These are phyloP conservation scores for Halcyon badia DNA, from an alignment of 2,797 vertebrate species.

Conservation along the genomic window DNA sequence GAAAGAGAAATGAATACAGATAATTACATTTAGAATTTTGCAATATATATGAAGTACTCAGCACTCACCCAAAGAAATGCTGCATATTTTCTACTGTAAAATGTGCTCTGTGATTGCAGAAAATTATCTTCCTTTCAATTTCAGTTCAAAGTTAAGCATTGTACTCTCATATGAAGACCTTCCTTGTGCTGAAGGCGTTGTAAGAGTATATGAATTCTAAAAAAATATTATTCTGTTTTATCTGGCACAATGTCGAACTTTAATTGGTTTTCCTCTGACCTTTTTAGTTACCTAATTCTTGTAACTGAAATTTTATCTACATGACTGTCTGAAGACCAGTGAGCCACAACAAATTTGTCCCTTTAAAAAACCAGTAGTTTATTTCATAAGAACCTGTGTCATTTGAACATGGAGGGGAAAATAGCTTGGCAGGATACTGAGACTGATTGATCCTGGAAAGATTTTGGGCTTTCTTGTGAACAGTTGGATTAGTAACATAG, in stretches of 20 bases:
- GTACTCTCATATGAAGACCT: conserved; percentile 36
- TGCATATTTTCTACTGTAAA: conserved; percentile 38
- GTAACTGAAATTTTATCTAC: background rate
- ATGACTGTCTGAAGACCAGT: background rate
- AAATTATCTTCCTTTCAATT: conserved; percentile 57
- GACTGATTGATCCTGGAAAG: conserved; percentile 58
- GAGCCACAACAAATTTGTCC: background rate
- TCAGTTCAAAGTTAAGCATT: conserved; percentile 26
- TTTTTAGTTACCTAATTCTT: background rate
- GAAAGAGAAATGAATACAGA: conserved; percentile 40
- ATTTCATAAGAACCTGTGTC: background rate
- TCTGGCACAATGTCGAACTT: background rate
- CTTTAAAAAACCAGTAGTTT: background rate
- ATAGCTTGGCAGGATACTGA: background rate
- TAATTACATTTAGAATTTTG: conserved; percentile 59
- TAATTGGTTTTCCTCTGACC: background rate
- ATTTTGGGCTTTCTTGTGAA: conserved; percentile 63
- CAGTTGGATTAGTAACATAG: conserved; percentile 50
- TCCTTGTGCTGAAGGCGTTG: background rate
- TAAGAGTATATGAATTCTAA: background rate
- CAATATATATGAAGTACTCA: conserved; percentile 43
- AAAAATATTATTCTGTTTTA: background rate
- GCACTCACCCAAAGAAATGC: conserved; percentile 20
- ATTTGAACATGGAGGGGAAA: conserved; percentile 26
- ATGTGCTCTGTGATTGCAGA: conserved; percentile 46